Conservation (phyloP, 1,140 invertebrate genomes). For the Calliopsis andreniformis region DNA sequence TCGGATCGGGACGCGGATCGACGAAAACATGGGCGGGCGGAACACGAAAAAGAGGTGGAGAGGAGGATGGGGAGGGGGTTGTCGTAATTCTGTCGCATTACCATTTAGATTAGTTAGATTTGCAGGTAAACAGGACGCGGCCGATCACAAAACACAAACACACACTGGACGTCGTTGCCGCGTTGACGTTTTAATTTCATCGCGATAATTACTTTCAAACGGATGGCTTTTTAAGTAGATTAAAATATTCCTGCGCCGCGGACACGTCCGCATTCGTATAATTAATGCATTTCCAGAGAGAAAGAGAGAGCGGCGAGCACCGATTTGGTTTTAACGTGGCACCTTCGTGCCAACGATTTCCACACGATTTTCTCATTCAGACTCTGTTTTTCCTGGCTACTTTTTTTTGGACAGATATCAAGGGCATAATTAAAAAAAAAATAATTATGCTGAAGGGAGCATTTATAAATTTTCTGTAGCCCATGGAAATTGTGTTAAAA, state of each 20-base stretch:
- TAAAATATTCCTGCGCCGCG: constrained; percentile 78
- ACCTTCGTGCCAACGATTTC: constrained; percentile 37
- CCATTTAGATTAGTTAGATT: constrained; percentile 80
- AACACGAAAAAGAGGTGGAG: background rate
- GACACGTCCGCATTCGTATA: constrained; percentile 73
- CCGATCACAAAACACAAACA: constrained; percentile 76
- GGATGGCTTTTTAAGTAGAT: constrained; percentile 81
- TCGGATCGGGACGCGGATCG: constrained; percentile 18
- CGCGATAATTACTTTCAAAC: constrained; percentile 80
- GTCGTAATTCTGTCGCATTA: constrained; percentile 76
- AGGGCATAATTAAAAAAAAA: no score
- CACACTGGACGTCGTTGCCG: constrained; percentile 4
- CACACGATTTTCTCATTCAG: constrained; percentile 50
- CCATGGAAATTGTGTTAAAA: no score
- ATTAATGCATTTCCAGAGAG: constrained; percentile 76
- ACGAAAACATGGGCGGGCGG: constrained; percentile 6
- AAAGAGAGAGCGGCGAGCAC: background rate
- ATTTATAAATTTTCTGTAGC: no score
- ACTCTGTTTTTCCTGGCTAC: constrained; percentile 20
- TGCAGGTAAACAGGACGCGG: constrained; percentile 74
- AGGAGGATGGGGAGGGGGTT: background rate
- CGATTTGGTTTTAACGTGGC: constrained; percentile 39
- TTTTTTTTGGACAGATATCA: no score
- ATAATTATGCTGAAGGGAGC: no score
- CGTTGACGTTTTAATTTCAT: constrained; percentile 80